Conservation (phyloP, 1,140 invertebrate genomes). For the Yoshiicerus persimilis region DNA sequence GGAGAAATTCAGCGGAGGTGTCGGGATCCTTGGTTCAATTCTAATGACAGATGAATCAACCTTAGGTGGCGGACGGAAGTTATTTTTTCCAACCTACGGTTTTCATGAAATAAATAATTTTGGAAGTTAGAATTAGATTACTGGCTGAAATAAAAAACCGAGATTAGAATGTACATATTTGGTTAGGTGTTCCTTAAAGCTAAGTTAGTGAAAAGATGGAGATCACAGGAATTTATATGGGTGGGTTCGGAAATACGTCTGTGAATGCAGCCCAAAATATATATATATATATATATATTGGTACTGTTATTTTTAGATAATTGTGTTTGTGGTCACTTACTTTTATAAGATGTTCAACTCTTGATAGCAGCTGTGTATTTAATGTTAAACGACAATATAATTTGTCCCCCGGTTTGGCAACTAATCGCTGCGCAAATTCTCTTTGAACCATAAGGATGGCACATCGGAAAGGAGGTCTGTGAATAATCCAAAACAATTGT, state of each 20-base stretch:
- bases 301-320: too few species aligned
- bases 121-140: background rate
- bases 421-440: constrained; percentile 96
- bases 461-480: constrained; percentile 72
- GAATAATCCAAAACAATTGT: background rate
- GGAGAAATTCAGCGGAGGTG: constrained; percentile 91
- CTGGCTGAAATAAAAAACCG: background rate
- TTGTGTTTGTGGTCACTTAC: too few species aligned
- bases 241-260: too few species aligned
- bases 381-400: constrained; percentile 94
- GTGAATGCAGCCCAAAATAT: too few species aligned
- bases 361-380: constrained; percentile 92
- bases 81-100: constrained; percentile 90
- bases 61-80: constrained; percentile 97
- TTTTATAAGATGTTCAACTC: constrained; percentile 97
- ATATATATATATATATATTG: too few species aligned
- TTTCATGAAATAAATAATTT: background rate
- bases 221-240: too few species aligned
- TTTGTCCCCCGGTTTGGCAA: constrained; percentile 97
- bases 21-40: constrained; percentile 94
- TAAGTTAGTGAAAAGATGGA: too few species aligned
- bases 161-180: background rate
- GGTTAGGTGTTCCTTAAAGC: too few species aligned
- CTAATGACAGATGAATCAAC: constrained; percentile 98
- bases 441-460: constrained; percentile 98